These are phyloP conservation scores for Noctua pronuba DNA, from an alignment of 2,888 invertebrate genomes.

Conservation along the genomic window DNA sequence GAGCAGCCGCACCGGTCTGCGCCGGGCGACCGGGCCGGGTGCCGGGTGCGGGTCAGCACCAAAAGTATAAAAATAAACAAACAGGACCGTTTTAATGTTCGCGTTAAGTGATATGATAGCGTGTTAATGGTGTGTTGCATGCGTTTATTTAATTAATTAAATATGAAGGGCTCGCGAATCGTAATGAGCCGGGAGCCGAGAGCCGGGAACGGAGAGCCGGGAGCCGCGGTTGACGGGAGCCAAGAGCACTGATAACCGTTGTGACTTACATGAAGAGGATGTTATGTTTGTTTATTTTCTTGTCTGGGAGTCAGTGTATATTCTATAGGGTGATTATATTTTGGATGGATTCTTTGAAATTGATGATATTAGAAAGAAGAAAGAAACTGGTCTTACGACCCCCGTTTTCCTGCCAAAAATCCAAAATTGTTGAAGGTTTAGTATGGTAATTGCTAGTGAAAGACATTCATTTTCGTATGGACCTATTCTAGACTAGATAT, in stretches of 20 bases:
- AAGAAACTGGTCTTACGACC: too few species aligned
- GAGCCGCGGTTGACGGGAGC: background rate
- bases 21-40: background rate
- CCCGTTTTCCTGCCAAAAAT: too few species aligned
- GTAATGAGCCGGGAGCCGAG: constrained; percentile 65
- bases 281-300: constrained; percentile 13
- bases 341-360: background rate
- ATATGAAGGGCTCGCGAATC: constrained; percentile 74
- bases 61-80: constrained; percentile 61
- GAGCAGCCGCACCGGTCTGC: background rate
- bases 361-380: background rate
- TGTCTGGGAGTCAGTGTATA: background rate
- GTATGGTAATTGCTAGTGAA: background rate
- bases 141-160: constrained; percentile 80
- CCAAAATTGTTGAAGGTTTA: too few species aligned
- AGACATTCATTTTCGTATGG: background rate
- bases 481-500: too few species aligned
- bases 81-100: constrained; percentile 67
- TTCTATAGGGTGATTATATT: background rate
- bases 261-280: constrained; percentile 18
- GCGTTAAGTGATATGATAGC: constrained; percentile 75
- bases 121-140: constrained; percentile 78
- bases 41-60: constrained; percentile 21
- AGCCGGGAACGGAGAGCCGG: background rate
- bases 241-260: constrained; percentile 25